A percentile compares a stretch with the other conserved stretches of the same genome.
These are phyloP conservation scores for Clostera curtula DNA, from an alignment of 2,888 invertebrate species.

Conservation along the genomic window DNA sequence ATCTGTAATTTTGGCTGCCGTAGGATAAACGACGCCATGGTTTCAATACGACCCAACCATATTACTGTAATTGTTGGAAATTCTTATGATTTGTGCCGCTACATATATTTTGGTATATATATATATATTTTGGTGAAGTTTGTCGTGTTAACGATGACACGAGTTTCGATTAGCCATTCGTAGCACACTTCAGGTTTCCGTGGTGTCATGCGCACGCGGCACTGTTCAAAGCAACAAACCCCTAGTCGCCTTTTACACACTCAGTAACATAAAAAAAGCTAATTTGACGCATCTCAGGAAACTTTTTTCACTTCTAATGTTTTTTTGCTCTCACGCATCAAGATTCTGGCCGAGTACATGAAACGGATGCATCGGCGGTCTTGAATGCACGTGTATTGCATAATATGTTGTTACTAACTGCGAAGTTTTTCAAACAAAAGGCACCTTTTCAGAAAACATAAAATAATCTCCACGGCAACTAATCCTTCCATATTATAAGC, in stretches of 20 bases:
- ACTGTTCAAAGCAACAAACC: constrained; percentile 42
- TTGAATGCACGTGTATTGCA: constrained; percentile 53
- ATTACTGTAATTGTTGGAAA: no score
- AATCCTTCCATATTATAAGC: no score
- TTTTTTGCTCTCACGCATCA: constrained; percentile 39
- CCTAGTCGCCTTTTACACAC: no score
- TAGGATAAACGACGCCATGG: no score
- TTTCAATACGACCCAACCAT: no score
- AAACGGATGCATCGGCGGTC: constrained; percentile 48
- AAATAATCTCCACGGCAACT: constrained; percentile 5
- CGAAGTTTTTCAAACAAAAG: constrained; percentile 17
- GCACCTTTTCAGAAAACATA: constrained; percentile 9
- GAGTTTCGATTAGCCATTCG: constrained; percentile 45
- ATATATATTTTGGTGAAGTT: constrained; percentile 14
- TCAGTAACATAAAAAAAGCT: constrained; percentile 33
- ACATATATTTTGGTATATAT: no score
- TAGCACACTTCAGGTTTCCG: constrained; percentile 36
- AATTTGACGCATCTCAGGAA: constrained; percentile 42
- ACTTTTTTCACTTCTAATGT: constrained; percentile 30
- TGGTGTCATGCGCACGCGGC: constrained; percentile 27
- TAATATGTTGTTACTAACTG: constrained; percentile 33
- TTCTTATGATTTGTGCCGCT: no score
- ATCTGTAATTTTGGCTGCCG: constrained; percentile 19
- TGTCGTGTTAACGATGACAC: constrained; percentile 25
- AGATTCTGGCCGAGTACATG: constrained; percentile 43